Evolutionary conservation across 1,140 invertebrate genomes (phyloP).

Genomic region (Yoshiicerus persimilis): DNA sequence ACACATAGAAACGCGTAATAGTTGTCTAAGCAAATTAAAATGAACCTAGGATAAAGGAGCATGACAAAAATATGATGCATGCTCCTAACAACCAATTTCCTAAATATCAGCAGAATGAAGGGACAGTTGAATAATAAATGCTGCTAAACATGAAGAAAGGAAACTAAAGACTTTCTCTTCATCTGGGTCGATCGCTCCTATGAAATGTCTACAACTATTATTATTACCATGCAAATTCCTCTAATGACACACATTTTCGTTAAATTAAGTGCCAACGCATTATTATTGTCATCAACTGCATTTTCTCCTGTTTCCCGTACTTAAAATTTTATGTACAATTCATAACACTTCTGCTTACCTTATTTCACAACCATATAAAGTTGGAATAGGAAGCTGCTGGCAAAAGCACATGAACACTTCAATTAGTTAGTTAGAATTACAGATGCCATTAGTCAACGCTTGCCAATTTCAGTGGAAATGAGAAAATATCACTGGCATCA

Average conservation of each 20-base stretch:
- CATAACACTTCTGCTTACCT: not conserved
- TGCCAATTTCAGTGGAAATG: not conserved
- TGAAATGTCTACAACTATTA: not conserved
- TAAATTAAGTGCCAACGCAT: not conserved
- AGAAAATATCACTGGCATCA: not conserved
- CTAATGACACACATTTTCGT: not conserved
- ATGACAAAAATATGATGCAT: not conserved
- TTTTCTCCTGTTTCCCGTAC: not conserved
- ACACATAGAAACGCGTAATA: not conserved
- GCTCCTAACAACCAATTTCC: not conserved
- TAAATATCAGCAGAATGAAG: not conserved
- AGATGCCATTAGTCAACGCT: not conserved
- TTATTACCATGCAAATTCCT: not conserved
- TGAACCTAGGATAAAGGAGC: not conserved
- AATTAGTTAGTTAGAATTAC: not conserved
- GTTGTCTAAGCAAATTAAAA: not conserved
- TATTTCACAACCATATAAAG: not conserved
- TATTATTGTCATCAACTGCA: not conserved
- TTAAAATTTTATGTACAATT: not conserved
- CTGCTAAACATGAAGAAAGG: not conserved
- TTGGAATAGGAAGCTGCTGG: not conserved
- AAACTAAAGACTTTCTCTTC: not conserved
- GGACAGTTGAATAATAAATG: not conserved
- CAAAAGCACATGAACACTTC: not conserved
- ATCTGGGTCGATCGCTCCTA: not conserved